phyloP scores from a whole-genome alignment of 2,797 vertebrate genomes.

The Poeciliopsis gracilis region DNA sequence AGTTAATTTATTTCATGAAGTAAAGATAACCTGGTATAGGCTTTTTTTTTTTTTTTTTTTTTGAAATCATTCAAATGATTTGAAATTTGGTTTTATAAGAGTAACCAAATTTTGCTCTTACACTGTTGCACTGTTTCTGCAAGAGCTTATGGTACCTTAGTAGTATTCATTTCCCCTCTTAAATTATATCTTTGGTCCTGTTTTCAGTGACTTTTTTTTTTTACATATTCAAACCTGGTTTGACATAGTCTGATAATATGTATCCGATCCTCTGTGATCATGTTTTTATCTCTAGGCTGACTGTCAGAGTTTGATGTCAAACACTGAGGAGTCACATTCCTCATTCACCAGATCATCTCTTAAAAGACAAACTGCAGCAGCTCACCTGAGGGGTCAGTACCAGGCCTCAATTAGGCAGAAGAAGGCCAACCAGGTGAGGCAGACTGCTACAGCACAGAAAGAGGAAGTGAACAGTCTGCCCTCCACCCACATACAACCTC shows the following conservation, averaged over 20 bases:
- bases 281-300: conserved; percentile 79
- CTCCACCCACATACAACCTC: conserved; percentile 9
- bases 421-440: conserved; percentile 57
- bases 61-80: neutral
- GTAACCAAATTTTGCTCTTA: no score
- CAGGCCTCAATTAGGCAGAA: conserved; percentile 45
- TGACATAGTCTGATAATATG: neutral
- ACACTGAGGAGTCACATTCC: conserved; percentile 62
- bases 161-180: neutral
- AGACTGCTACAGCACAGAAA: conserved; percentile 41
- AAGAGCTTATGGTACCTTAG: neutral
- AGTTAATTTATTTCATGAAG: neutral
- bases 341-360: conserved; percentile 59
- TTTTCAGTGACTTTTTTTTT: neutral
- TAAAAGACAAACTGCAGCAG: conserved; percentile 67
- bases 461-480: conserved; percentile 31
- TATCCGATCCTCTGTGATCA: neutral
- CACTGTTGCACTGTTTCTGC: neutral
- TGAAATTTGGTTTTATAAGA: neutral
- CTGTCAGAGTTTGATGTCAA: conserved; percentile 76
- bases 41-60: neutral
- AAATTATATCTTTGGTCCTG: neutral
- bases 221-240: neutral
- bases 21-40: neutral
- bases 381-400: conserved; percentile 63